Evolutionary conservation across 2,113 vertebrate genomes (phyloP), one percentile per base, ranked within the genome.

Genomic region (Tonatia bakeri): DNA sequence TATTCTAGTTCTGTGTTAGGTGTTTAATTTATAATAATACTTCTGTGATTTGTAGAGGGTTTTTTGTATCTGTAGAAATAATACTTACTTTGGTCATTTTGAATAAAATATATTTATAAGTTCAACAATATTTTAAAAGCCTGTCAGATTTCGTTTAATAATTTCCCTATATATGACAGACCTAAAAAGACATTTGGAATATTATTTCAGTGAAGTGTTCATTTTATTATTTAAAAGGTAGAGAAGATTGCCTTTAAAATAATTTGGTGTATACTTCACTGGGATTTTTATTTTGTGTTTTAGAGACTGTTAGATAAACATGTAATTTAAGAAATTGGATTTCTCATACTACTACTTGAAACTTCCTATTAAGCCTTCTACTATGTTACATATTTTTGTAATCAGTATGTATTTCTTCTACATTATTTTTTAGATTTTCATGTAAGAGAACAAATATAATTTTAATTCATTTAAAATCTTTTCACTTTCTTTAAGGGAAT

Each of bases 401-500:
- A 70, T 88, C 36, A 45, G 4, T 89, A 72, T 92, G 0, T 93
- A 52, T 95, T 88, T 96, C 38, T 54, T 93, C 43, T 52, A 19
- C 7, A 36, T 86, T 67, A 31, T 75, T 94, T 73, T 26, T 93
- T 72, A 77, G 56, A 4, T 87, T 94, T 87, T 26, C 13, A 5
- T 91, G 5, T 77, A 61, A 54, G 54, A 79, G 40, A 91, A 69
- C 67, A 79, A 90, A 38, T 56, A 15, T 67, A 47, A 69, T 75
- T 96, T 80, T 94, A 65, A 88, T 85, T 90, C n/a, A 75, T 69
- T 50, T 85, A 84, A 77, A 85, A 61, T 79, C 38, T 80, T 69
- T 83, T 79, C 19, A 19, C 31, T 96, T 93, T n/a, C 93, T 94
- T 91, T 65, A 97, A 99, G 99, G 99, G 99, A 28, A 99, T 99